phyloP scores from a whole-genome alignment of 1,140 invertebrate species.

The Bombus impatiens region DNA sequence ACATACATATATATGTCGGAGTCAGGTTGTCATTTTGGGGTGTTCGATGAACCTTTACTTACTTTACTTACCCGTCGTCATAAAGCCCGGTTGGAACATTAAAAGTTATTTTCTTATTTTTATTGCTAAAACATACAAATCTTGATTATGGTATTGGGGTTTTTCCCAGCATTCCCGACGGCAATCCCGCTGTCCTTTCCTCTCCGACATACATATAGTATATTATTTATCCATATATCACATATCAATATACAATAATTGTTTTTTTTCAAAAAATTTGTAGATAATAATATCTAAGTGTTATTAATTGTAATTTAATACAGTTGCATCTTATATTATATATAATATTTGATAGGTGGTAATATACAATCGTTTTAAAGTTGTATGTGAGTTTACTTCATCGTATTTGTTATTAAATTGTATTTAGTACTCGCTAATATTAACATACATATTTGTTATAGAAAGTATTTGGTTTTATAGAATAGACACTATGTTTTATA shows the following conservation, averaged over 20 bases:
- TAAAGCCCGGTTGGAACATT: no score
- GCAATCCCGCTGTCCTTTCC: no score
- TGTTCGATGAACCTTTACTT: no score
- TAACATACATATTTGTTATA: constrained; percentile 22
- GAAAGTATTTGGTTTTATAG: constrained; percentile 8
- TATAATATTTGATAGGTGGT: not conserved
- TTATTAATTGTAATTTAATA: constrained; percentile 35
- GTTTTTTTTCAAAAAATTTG: not conserved
- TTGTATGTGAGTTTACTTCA: constrained; percentile 6
- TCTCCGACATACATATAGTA: not conserved
- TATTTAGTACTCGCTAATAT: not conserved
- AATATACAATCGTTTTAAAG: not conserved
- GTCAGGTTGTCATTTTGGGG: no score
- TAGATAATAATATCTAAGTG: constrained; percentile 19
- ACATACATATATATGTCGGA: no score
- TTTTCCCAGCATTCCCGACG: no score
- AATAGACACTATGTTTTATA: constrained; percentile 34
- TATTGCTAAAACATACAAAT: no score
- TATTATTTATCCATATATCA: not conserved
- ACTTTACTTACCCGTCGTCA: no score
- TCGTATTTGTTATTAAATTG: constrained; percentile 9
- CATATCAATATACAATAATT: constrained; percentile 14
- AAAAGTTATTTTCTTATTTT: no score
- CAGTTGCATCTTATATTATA: not conserved
- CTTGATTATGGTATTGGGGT: no score